Percentiles rank a stretch among this genome's conserved stretches.
Evolutionary conservation across 2,797 vertebrate species (phyloP).

Genomic region (Brachymystax lenok): DNA sequence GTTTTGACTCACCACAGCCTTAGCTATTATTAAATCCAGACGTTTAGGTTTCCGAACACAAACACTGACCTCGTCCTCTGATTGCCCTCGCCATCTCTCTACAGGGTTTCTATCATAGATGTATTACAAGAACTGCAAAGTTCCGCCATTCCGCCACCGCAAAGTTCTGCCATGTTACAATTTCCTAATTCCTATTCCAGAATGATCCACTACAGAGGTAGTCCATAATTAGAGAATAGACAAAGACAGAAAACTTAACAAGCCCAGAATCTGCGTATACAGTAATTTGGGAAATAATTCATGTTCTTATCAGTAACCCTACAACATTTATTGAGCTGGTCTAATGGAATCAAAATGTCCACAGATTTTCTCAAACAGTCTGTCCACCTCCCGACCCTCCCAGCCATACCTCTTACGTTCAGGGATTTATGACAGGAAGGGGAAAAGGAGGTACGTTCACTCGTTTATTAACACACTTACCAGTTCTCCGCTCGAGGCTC

Average conservation of each 20-base stretch:
- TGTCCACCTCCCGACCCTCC: background rate
- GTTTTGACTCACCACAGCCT: constrained; percentile 50
- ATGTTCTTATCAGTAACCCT: constrained; percentile 17
- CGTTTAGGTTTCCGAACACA: constrained; percentile 36
- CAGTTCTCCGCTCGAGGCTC: constrained; percentile 36
- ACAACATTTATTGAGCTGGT: constrained; percentile 40
- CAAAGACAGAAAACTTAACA: too few species aligned
- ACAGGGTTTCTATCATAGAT: constrained; percentile 36
- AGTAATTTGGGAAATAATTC: too few species aligned
- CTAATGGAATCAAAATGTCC: constrained; percentile 32
- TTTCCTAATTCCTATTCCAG: constrained; percentile 10
- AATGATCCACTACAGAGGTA: background rate
- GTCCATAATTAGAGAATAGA: too few species aligned
- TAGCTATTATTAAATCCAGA: constrained; percentile 7
- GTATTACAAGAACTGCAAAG: constrained; percentile 42
- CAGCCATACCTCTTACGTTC: background rate
- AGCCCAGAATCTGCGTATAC: too few species aligned
- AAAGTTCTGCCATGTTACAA: constrained; percentile 30
- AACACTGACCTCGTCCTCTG: constrained; percentile 51
- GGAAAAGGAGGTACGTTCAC: background rate
- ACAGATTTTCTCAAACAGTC: constrained; percentile 18
- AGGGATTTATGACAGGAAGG: constrained; percentile 14
- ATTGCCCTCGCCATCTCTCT: constrained; percentile 18
- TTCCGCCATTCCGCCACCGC: too few species aligned
- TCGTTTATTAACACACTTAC: constrained; percentile 48